Base-by-base conservation (phyloP, 2,888 invertebrate genomes). In the Meandrusa payeni region DNA sequence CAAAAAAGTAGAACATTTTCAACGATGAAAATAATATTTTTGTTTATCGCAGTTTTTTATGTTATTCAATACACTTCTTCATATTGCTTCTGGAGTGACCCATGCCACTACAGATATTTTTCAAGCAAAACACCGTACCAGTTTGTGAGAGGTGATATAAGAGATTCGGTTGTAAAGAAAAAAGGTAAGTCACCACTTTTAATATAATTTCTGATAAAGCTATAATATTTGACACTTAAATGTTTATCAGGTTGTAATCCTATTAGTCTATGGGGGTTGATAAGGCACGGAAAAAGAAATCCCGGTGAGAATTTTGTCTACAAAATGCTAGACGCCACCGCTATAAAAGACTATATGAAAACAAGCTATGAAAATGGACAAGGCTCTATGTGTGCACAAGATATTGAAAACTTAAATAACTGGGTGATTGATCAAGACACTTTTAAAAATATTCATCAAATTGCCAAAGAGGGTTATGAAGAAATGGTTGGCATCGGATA, bases 401-500 rank as follows among this genome's bases (percentile, higher is more conserved):
- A 85, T 46, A 62, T 83, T 2, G 80, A 82, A 47, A 76, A 80
- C 56, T 59, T 83, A 45, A 61, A 54, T 9, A 58, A 64, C 23
- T 81, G 78, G 78, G 47, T 53, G 27, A 36, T 59, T 6, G 68
- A 76, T n/a, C 45, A 52, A 48, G 1, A 62, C 66, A 22, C 59
- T 78, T 47, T 75, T 80, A 28, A 64, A 67, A 61, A 73, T 31
- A 51, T 59, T 20, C 54, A 54, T 11, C 60, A 71, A 46, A 66
- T 85, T 32, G 66, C 72, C 1, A 61, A 71, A 15, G 81, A 82
- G 53, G 91, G 91, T 12, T 78, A 81, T 63, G 87, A 90, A 54
- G 95, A 95, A 69, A 69, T 93, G 54, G 81, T 85, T 51, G 89
- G 90, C 34, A 80, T 94, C n/a, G 94, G 72, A 3, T 65, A 58